These are phyloP conservation scores for Cyclargus thomasi DNA, from an alignment of 1,140 invertebrate genomes.

Conservation along the genomic window DNA sequence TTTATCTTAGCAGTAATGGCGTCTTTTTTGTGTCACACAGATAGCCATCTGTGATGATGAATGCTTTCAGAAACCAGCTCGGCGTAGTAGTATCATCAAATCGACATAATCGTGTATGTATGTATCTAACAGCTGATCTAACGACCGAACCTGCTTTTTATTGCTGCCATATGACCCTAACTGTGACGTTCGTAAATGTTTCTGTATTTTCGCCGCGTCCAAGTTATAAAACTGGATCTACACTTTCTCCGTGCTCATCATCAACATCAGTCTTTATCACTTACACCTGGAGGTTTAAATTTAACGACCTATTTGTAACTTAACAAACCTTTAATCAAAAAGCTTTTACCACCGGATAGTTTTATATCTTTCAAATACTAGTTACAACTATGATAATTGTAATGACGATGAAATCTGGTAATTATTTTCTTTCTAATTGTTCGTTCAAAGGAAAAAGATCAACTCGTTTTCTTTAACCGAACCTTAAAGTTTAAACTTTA, in stretches of 20 bases:
- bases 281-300: too few species aligned
- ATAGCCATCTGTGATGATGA: background rate
- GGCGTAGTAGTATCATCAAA: background rate
- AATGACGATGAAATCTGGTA: too few species aligned
- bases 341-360: too few species aligned
- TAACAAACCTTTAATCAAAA: too few species aligned
- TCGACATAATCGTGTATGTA: constrained; percentile 3
- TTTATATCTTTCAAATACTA: too few species aligned
- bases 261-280: background rate
- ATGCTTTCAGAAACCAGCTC: background rate
- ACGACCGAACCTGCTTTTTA: constrained; percentile 11
- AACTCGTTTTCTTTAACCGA: too few species aligned
- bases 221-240: constrained; percentile 6
- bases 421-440: too few species aligned
- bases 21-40: background rate
- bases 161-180: constrained; percentile 3
- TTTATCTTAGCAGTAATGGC: background rate
- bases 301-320: too few species aligned
- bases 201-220: background rate
- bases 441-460: too few species aligned
- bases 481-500: background rate
- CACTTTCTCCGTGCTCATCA: background rate
- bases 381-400: too few species aligned
- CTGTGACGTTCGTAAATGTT: constrained; percentile 6
- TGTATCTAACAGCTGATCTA: constrained; percentile 13